Base-by-base conservation (phyloP, 1,140 invertebrate species). In the Zaprionus nigranus region DNA sequence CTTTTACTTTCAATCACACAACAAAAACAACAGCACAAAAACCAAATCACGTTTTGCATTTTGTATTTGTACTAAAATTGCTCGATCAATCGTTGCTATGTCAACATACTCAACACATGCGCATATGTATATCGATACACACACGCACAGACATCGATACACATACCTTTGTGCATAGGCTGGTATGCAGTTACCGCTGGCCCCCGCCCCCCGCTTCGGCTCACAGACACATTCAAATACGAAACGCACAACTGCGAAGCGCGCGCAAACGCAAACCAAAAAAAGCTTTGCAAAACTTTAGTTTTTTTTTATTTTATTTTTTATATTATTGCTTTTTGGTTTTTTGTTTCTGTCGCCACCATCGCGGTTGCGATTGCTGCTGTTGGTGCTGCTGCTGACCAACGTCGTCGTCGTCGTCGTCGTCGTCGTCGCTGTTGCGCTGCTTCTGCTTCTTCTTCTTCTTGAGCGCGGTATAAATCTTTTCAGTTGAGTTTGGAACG, bases 401-500 rank as follows among this genome's bases (percentile, higher is more conserved):
- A 15, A 54, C 38, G 43, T 24, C 51, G 38, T 26, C 26, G 68
- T 12, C 30, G 43, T 24, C 51, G 38, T 26, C 26, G 68, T 12
- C 30, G 70, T 62, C 30, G 70, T 62, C 54, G 54, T 12, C 15
- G 53, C 26, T 24, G 20, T 30, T 65, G 53, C 24, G 51, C 34
- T 62, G 20, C 54, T 73, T 43, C 76, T 82, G 61, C 72, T 80
- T 64, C 78, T 30, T 30, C 79, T 87, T 88, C 85, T 88, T 90
- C 85, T 85, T 85, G 79, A 81, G 81, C 82, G 85, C 81, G 85
- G 84, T 88, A 90, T 81, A 90, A 88, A 90, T 88, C 85, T 90
- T 88, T 88, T 84, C 84, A 91, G 88, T 91, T 91, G 88, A 91
- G 88, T 91, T 91, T 88, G 88, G 88, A 88, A 91, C 88, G 88